A percentile compares a stretch with the other conserved stretches of the same genome.
These are phyloP conservation scores for Pseudolaguvia tuberculata DNA, from an alignment of 2,113 vertebrate genomes.

Conservation along the genomic window DNA sequence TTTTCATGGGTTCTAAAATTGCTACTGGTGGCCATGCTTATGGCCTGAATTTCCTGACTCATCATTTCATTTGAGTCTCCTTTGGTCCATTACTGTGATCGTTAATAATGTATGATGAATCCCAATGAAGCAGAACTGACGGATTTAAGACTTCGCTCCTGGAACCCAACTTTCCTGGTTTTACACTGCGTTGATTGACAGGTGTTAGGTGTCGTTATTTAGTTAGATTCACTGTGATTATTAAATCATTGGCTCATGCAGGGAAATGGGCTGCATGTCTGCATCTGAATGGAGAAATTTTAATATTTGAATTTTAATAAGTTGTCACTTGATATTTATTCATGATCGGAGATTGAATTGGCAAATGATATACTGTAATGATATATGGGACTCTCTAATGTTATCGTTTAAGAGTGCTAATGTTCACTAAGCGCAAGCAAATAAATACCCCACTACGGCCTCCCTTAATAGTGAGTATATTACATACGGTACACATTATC, in stretches of 20 bases:
- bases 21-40: neutral
- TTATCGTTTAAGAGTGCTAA: neutral
- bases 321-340: constrained; percentile 23
- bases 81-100: constrained; percentile 30
- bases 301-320: constrained; percentile 18
- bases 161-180: constrained; percentile 2
- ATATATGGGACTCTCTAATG: neutral
- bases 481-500: neutral
- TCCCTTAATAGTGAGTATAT: neutral
- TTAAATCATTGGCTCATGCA: constrained; percentile 11
- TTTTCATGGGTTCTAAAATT: too few relatives aligned
- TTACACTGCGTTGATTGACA: constrained; percentile 29
- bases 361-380: constrained; percentile 8
- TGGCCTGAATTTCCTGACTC: constrained; percentile 21
- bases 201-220: too few relatives aligned
- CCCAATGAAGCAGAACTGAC: constrained; percentile 16
- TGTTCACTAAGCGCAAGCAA: neutral
- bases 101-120: constrained; percentile 34
- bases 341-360: neutral
- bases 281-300: constrained; percentile 9
- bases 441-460: neutral
- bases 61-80: neutral
- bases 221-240: constrained; percentile 13
- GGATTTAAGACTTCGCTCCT: neutral
- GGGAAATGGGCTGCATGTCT: neutral